Base-by-base conservation (phyloP, 1,140 invertebrate species). In the Ips nitidus region DNA sequence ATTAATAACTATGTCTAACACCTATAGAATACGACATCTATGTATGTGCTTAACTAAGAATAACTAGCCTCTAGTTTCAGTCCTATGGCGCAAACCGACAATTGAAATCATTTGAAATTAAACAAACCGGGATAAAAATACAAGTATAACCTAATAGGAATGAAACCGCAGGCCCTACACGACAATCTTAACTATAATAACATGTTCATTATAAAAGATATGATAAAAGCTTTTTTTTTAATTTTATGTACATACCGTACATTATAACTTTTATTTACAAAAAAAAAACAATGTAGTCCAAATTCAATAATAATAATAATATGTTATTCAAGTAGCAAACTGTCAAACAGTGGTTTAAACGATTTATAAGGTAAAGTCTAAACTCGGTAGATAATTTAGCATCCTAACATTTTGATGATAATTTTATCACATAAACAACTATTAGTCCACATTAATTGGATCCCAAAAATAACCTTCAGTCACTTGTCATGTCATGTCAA, bases 181-280 rank as follows among this genome's bases (percentile, higher is more conserved):
- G 53, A 22, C 7, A 50, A 50, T 50, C 45, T 50, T 50, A 56
- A 56, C 39, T 56, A 40, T 39, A 36, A 37, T 39, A 56, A 37
- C 22, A 7, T 56, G 53, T 41, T 53, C 40, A 50, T 52, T 66
- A 58, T 55, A 73, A 74, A 74, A 74, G 53, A 68, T 70, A 74
- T 72, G 57, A 74, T 67, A 68, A 74, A 74, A 74, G 69, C 62
- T 55, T 57, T 68, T 61, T 43, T 66, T 66, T 66, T 43, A 52
- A 60, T 47, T 64, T 65, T 74, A 74, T 74, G 73, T 74, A 74
- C 73, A 59, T 45, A 62, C 61, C 60, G 73, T 74, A 74, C 73
- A 74, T 66, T 69, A 72, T 66, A 72, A 72, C 71, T 68, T 57
- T 57, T 74, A 74, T 74, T 41, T 72, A 71, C 68, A 72, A 63